Evolutionary conservation across 64 coral and sea anemone genomes (phyloP).

Genomic region (Platygyra sinensis): DNA sequence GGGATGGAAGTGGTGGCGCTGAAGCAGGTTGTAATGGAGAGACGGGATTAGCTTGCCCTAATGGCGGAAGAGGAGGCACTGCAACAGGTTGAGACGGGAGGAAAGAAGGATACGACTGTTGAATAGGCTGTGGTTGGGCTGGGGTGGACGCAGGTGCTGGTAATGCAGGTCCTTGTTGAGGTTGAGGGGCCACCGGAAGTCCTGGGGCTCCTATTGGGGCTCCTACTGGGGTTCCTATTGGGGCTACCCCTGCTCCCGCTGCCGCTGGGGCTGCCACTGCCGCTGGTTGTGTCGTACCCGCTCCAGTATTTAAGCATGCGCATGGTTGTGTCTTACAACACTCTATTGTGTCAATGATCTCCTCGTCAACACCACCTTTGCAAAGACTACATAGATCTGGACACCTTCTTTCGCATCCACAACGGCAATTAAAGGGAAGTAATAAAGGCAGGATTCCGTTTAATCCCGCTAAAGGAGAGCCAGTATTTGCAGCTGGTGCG

Average conservation of each 20-base stretch:
- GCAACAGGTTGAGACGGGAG: background rate
- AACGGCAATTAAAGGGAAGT: constrained; percentile 13
- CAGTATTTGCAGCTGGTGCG: background rate
- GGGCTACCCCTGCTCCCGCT: background rate
- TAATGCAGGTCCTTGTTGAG: background rate
- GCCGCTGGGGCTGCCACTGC: background rate
- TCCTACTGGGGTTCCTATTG: background rate
- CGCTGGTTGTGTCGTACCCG: background rate
- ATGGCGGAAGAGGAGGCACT: background rate
- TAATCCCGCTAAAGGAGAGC: background rate
- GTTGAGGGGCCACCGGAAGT: background rate
- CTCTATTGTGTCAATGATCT: constrained; percentile 29
- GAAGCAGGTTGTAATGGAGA: background rate
- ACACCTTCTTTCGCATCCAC: constrained; percentile 31
- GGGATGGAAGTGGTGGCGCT: background rate
- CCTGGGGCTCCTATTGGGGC: background rate
- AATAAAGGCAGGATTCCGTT: constrained; percentile 16
- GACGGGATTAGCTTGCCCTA: background rate
- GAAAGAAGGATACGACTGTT: background rate
- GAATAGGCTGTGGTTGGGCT: background rate
- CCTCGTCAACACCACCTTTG: constrained; percentile 31
- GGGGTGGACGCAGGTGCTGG: background rate
- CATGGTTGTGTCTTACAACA: constrained; percentile 28
- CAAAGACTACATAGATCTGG: constrained; percentile 28
- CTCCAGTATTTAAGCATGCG: background rate